A percentile compares a stretch with the other conserved stretches of the same genome.
Evolutionary conservation across 2,888 invertebrate species (phyloP).

Genomic region (Campoplex capitator): DNA sequence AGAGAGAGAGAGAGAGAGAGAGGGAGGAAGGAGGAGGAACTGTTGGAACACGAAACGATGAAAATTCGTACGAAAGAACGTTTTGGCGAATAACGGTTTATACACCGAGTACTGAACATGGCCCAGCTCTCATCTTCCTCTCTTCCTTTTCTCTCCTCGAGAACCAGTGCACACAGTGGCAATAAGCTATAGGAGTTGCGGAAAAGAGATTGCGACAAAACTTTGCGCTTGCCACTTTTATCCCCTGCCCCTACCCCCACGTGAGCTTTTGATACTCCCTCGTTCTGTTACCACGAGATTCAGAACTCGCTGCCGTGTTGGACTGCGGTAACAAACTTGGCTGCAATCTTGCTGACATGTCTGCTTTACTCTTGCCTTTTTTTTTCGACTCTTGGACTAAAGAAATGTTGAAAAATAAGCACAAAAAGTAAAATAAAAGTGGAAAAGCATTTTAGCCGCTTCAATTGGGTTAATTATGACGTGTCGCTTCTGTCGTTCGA

Average conservation of each 20-base stretch:
- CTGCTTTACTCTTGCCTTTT: constrained; percentile 11
- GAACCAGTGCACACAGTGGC: constrained; percentile 50
- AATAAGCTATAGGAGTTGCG: constrained; percentile 68
- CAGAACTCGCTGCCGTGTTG: constrained; percentile 36
- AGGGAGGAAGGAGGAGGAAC: constrained; percentile 42
- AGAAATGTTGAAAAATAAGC: background rate
- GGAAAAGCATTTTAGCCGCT: background rate
- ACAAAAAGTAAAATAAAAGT: background rate
- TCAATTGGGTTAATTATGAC: background rate
- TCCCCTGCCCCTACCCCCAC: constrained; percentile 24
- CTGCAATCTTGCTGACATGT: constrained; percentile 60
- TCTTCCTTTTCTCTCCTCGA: constrained; percentile 1
- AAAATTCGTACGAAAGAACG: constrained; percentile 59
- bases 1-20: constrained; percentile 1
- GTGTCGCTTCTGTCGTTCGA: background rate
- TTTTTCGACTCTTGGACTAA: constrained; percentile 17
- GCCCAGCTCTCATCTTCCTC: constrained; percentile 12
- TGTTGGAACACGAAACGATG: constrained; percentile 56
- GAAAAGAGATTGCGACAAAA: constrained; percentile 71
- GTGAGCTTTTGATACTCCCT: constrained; percentile 60
- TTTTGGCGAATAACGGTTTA: constrained; percentile 41
- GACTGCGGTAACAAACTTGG: constrained; percentile 67
- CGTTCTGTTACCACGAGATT: constrained; percentile 49
- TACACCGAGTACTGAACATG: constrained; percentile 24
- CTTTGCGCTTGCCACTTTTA: constrained; percentile 68